phyloP scores from a whole-genome alignment of 2,113 vertebrate species.

The Marmota monax region DNA sequence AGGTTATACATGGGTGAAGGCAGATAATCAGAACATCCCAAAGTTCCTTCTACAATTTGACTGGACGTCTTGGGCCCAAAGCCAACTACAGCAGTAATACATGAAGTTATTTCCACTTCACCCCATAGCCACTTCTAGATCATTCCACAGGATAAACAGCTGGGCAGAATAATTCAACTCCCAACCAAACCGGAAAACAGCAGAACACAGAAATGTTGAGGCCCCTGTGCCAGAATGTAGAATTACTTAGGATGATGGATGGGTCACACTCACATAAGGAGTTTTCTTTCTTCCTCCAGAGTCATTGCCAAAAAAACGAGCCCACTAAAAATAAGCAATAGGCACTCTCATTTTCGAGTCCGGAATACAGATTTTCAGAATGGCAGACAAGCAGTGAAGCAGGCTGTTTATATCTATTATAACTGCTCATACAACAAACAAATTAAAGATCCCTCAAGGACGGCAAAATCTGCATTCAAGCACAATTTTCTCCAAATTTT shows the following conservation, averaged over 20 bases:
- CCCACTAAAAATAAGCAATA: not conserved
- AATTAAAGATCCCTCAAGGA: conserved; percentile 77
- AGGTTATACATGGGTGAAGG: not conserved
- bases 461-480: conserved; percentile 74
- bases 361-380: not conserved
- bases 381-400: conserved; percentile 47
- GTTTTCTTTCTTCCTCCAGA: not conserved
- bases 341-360: not conserved
- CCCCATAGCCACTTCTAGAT: not conserved
- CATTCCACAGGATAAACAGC: not conserved
- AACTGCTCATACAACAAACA: conserved; percentile 73
- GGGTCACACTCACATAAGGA: not conserved
- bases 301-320: conserved; percentile 35
- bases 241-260: not conserved
- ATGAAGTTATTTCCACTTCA: not conserved
- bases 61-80: not conserved
- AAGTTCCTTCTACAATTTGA: not conserved
- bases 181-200: conserved; percentile 20
- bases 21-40: not conserved
- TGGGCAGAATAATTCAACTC: conserved; percentile 4
- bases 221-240: not conserved
- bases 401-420: conserved; percentile 66
- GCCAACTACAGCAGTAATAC: not conserved
- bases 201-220: not conserved
- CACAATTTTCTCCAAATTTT: conserved; percentile 81